These are phyloP conservation scores for Andrena praecox DNA, from an alignment of 2,888 invertebrate genomes.

Conservation along the genomic window DNA sequence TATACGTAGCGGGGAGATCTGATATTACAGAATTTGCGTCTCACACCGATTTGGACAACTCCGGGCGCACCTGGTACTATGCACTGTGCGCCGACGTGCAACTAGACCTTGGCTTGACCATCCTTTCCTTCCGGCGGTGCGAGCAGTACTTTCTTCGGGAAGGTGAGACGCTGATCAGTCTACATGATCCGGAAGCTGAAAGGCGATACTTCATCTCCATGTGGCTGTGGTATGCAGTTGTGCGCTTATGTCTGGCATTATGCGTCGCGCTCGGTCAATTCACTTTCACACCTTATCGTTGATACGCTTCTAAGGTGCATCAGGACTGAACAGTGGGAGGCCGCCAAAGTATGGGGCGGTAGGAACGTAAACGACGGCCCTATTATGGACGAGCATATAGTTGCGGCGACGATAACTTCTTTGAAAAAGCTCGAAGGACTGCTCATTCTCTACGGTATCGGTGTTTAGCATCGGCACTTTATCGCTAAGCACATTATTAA, in stretches of 20 bases:
- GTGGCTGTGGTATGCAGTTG: slow-evolving; percentile 87
- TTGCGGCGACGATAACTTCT: slow-evolving; percentile 85
- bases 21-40: slow-evolving; percentile 73
- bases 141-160: slow-evolving; percentile 87
- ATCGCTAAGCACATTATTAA: slow-evolving; percentile 61
- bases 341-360: slow-evolving; percentile 86
- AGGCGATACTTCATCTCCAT: slow-evolving; percentile 86
- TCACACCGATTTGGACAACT: slow-evolving; percentile 79
- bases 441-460: slow-evolving; percentile 86
- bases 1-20: no score
- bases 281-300: not conserved
- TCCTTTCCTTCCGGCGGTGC: slow-evolving; percentile 86
- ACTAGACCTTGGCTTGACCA: slow-evolving; percentile 87
- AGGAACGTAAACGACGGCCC: slow-evolving; percentile 82
- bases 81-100: slow-evolving; percentile 87
- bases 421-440: slow-evolving; percentile 87
- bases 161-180: slow-evolving; percentile 85
- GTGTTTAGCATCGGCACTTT: not conserved
- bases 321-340: slow-evolving; percentile 87
- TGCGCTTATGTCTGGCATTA: not conserved
- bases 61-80: slow-evolving; percentile 88
- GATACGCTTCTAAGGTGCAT: slow-evolving; percentile 84
- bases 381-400: slow-evolving; percentile 77
- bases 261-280: not conserved
- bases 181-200: slow-evolving; percentile 86